These are phyloP conservation scores for Mus caroli DNA, from an alignment of 2,797 vertebrate species.

Conservation along the genomic window DNA sequence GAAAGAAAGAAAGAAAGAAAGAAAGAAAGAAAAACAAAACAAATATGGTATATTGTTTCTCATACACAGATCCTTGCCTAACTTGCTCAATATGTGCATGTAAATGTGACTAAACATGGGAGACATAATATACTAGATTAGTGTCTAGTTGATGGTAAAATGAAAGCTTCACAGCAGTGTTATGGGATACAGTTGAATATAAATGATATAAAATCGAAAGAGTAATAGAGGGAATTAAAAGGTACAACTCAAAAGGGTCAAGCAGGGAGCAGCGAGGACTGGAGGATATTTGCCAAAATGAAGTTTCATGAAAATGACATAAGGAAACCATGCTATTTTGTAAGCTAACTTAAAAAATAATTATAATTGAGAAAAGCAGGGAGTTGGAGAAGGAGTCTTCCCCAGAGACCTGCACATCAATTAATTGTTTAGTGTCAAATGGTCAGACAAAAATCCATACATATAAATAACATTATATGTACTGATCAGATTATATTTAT, in stretches of 20 bases:
- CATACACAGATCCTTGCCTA: not conserved
- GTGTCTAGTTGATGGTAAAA: not conserved
- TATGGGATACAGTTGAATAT: not conserved
- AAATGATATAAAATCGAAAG: not conserved
- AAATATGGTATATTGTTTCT: not conserved
- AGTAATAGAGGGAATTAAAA: not conserved
- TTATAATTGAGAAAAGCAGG: not conserved
- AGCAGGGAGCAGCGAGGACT: no score
- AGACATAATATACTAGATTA: not conserved
- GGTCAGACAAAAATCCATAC: not conserved
- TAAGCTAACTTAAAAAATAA: not conserved
- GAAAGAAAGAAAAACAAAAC: rapidly evolving
- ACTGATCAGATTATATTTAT: not conserved
- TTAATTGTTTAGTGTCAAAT: not conserved
- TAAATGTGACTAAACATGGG: not conserved
- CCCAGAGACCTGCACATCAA: not conserved
- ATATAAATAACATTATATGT: not conserved
- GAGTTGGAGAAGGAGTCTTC: not conserved
- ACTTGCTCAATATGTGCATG: not conserved
- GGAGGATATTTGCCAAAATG: not conserved
- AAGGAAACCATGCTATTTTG: not conserved
- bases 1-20: no score
- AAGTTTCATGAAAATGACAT: not conserved
- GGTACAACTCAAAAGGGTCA: not conserved
- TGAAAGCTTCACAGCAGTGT: not conserved